These are phyloP conservation scores for Aporophyla lueneburgensis DNA, from an alignment of 2,888 invertebrate species.

Conservation along the genomic window DNA sequence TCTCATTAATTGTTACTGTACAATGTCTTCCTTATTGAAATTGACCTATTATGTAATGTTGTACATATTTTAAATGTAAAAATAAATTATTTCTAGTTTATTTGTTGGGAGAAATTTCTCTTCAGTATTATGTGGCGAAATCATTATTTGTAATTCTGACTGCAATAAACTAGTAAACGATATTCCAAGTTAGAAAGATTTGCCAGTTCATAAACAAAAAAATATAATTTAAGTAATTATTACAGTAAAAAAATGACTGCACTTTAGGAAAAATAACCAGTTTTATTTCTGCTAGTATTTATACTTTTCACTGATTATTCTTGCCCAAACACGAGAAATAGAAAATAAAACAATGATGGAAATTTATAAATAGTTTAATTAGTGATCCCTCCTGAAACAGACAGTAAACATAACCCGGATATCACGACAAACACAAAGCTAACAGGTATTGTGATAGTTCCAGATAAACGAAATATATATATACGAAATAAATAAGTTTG, in stretches of 20 bases:
- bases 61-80: conserved; percentile 66
- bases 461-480: conserved; percentile 21
- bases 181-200: background rate
- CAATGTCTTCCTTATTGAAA: conserved; percentile 33
- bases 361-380: conserved; percentile 87
- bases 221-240: background rate
- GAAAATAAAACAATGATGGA: conserved; percentile 80
- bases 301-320: conserved; percentile 20
- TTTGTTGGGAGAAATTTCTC: conserved; percentile 47
- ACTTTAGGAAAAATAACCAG: background rate
- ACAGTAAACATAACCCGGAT: conserved; percentile 55
- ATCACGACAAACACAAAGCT: conserved; percentile 53
- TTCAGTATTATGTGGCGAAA: conserved; percentile 50
- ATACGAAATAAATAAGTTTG: background rate
- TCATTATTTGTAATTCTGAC: background rate
- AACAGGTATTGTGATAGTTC: conserved; percentile 13
- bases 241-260: background rate
- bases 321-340: conserved; percentile 41
- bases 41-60: conserved; percentile 37
- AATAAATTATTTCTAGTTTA: conserved; percentile 65
- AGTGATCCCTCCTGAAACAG: conserved; percentile 79
- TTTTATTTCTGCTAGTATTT: conserved; percentile 3
- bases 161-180: background rate
- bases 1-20: conserved; percentile 3
- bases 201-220: background rate